Base-by-base conservation (phyloP, 2,113 vertebrate species). In the Heterotis niloticus region DNA sequence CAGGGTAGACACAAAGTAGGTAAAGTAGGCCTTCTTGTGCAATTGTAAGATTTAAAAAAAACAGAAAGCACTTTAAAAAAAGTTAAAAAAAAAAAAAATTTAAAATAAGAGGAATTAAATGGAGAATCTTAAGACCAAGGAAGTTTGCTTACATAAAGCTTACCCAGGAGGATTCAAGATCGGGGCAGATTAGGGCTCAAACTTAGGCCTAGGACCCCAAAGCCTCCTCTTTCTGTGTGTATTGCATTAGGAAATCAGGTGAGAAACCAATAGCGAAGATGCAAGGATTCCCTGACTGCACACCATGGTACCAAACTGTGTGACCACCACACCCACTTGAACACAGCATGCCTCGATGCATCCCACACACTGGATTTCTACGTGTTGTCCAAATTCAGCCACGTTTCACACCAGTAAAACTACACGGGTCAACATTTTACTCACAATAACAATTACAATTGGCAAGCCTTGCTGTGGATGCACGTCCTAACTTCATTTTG, bases 141-240 rank as follows among this genome's bases (percentile, higher is more conserved):
- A 75, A 67, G 70, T 67, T 52, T 26, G 54, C 59, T 56, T 66
- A 69, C 57, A 59, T 69, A 71, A 74, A 80, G 66, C 79, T 70
- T 69, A 71, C 74, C 66, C 74, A 70, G 29, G 7, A 76, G 29
- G 64, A 70, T 59, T 69, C 23, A 59, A 16, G 52, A 24, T 57
- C 54, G 20, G 68, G 79, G 24, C 51, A 59, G 65, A 44, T 16
- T 14, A 64, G 71, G 23, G 26, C 16, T 59, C 57, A 10, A 44
- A 5, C 60, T 10, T 16, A 24, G n/a, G 18, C 34, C 34, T 2
- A 44, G 7, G 34, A 44, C 34, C 34, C 51, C 24, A 10, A 10
- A 23, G 64, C n/a, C 64, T 23, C 23, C 17, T 65, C 17, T 65
- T 23, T n/a, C 64, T 65, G n/a, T 17, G 64, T 10, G 18, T 65